phyloP scores from a whole-genome alignment of 2,113 vertebrate species.

The Thinocorus orbignyianus region DNA sequence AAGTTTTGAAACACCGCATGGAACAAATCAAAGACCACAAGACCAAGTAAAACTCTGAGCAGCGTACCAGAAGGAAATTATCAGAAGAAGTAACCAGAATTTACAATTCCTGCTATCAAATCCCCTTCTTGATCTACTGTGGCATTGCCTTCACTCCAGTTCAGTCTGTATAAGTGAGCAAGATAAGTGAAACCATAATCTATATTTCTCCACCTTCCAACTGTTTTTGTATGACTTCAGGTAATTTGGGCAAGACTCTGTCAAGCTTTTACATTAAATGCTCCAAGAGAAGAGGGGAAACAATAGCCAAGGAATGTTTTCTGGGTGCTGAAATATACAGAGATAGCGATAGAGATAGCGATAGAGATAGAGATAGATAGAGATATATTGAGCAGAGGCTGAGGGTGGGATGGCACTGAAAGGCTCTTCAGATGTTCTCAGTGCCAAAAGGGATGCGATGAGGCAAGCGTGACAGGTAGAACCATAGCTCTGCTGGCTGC shows the following conservation, averaged over 20 bases:
- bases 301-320: not conserved
- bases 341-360: too few species aligned
- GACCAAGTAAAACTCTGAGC: not conserved
- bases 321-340: not conserved
- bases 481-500: not conserved
- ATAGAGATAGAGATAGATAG: too few species aligned
- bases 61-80: not conserved
- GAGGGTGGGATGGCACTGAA: not conserved
- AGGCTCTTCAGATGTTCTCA: not conserved
- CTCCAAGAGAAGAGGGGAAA: not conserved
- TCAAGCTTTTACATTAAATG: not conserved
- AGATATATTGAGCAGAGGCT: not conserved
- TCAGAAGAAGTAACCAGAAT: too few species aligned
- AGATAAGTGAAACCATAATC: not conserved
- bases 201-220: not conserved
- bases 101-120: not conserved
- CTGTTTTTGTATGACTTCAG: not conserved
- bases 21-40: not conserved
- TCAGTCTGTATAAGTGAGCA: not conserved
- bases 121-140: not conserved
- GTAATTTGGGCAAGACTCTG: not conserved
- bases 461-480: not conserved
- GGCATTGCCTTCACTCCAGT: not conserved
- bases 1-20: not conserved
- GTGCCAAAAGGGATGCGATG: not conserved